These are phyloP conservation scores for Pteruthius melanotis DNA, from an alignment of 2,113 vertebrate genomes.

Conservation along the genomic window DNA sequence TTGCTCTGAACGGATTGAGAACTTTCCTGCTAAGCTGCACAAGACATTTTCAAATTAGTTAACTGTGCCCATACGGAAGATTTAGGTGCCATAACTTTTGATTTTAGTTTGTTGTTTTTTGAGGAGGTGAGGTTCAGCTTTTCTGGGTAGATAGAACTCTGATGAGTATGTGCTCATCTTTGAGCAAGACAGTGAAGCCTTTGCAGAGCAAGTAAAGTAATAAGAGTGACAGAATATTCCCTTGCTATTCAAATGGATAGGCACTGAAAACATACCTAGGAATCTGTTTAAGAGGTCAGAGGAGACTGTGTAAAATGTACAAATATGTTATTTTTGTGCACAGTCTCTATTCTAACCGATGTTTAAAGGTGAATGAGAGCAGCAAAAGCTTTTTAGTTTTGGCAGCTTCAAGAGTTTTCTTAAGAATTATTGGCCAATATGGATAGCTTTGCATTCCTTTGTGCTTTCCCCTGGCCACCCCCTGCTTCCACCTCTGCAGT, in stretches of 20 bases:
- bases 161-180: neutral
- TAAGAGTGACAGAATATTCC: neutral
- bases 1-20: neutral
- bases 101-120: neutral
- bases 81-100: neutral
- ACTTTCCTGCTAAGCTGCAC: neutral
- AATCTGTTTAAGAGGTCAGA: constrained; percentile 8
- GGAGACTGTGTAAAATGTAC: neutral
- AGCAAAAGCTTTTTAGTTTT: constrained; percentile 10
- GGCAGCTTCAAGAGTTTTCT: constrained; percentile 13
- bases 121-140: neutral
- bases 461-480: neutral
- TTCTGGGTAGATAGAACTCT: neutral
- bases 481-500: neutral
- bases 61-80: neutral
- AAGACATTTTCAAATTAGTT: neutral
- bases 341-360: neutral
- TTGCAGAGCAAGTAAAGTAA: neutral
- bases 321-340: neutral
- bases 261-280: neutral
- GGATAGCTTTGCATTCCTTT: neutral
- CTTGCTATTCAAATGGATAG: neutral
- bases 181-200: neutral
- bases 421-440: neutral
- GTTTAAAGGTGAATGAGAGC: constrained; percentile 11